Evolutionary conservation across 1,140 invertebrate species (phyloP).

Genomic region (Diachasmimorpha longicaudata): DNA sequence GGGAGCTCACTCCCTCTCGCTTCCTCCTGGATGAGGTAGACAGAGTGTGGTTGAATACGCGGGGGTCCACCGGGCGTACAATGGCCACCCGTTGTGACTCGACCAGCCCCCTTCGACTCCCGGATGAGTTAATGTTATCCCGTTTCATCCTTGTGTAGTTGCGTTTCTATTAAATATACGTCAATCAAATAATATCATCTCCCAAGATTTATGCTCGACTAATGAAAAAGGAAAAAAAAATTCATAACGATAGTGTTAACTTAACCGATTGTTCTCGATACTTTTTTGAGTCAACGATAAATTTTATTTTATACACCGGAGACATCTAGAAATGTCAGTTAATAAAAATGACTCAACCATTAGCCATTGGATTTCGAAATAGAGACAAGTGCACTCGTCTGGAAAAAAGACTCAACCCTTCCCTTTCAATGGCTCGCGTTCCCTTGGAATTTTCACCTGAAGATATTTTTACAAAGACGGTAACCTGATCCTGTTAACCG

Average conservation of each 20-base stretch:
- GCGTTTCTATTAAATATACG: conserved; percentile 59
- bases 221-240: neutral
- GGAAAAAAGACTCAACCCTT: neutral
- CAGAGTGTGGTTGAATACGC: conserved; percentile 33
- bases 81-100: conserved; percentile 54
- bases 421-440: neutral
- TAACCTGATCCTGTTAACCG: conserved; percentile 60
- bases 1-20: conserved; percentile 43
- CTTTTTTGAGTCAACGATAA: too few species aligned
- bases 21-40: neutral
- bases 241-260: neutral
- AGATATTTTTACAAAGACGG: conserved; percentile 46
- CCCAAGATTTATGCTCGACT: conserved; percentile 42
- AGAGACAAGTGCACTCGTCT: neutral
- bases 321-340: neutral
- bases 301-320: too few species aligned
- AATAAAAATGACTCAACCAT: neutral
- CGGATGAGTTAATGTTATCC: conserved; percentile 57
- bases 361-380: neutral
- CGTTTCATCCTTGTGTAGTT: conserved; percentile 44
- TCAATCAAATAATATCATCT: conserved; percentile 48
- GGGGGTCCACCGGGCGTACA: conserved; percentile 47
- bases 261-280: neutral
- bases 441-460: conserved; percentile 30
- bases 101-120: conserved; percentile 53